phyloP scores from a whole-genome alignment of 2,113 vertebrate genomes.

The Embiotoca jacksoni region DNA sequence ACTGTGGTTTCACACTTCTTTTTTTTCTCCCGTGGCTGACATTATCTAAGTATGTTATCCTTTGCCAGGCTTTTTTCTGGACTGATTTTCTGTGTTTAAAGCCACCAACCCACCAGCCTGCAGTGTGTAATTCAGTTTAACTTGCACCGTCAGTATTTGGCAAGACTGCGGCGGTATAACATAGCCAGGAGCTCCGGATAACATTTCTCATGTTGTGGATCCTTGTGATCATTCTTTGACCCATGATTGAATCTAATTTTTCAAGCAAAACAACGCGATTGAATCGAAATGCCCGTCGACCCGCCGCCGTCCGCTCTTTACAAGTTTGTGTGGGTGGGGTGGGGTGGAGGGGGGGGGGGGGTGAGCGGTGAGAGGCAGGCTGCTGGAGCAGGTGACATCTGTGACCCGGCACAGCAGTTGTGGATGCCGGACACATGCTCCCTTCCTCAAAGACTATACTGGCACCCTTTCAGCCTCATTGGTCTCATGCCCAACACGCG shows the following conservation, averaged over 20 bases:
- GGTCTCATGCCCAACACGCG: slow-evolving; percentile 31
- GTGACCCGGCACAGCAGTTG: slow-evolving; percentile 68
- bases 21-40: slow-evolving; percentile 29
- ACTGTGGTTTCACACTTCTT: slow-evolving; percentile 64
- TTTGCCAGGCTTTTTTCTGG: slow-evolving; percentile 43
- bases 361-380: slow-evolving; percentile 43
- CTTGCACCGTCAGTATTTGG: slow-evolving; percentile 55
- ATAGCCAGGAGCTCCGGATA: slow-evolving; percentile 52
- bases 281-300: slow-evolving; percentile 10
- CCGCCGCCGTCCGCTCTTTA: slow-evolving; percentile 23
- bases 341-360: slow-evolving; percentile 15
- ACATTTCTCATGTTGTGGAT: slow-evolving; percentile 44
- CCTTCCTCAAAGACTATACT: slow-evolving; percentile 59
- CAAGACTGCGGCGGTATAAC: slow-evolving; percentile 30
- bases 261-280: slow-evolving; percentile 21
- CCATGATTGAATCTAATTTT: slow-evolving; percentile 14
- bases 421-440: slow-evolving; percentile 68
- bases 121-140: slow-evolving; percentile 54
- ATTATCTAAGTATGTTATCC: slow-evolving; percentile 43
- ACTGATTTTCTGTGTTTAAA: slow-evolving; percentile 57
- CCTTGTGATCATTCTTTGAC: slow-evolving; percentile 30
- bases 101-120: slow-evolving; percentile 46
- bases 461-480: slow-evolving; percentile 59
- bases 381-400: slow-evolving; percentile 75
- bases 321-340: slow-evolving; percentile 17